Conservation (phyloP, 2,113 vertebrate species). For the Andinoacara biseriatus region DNA sequence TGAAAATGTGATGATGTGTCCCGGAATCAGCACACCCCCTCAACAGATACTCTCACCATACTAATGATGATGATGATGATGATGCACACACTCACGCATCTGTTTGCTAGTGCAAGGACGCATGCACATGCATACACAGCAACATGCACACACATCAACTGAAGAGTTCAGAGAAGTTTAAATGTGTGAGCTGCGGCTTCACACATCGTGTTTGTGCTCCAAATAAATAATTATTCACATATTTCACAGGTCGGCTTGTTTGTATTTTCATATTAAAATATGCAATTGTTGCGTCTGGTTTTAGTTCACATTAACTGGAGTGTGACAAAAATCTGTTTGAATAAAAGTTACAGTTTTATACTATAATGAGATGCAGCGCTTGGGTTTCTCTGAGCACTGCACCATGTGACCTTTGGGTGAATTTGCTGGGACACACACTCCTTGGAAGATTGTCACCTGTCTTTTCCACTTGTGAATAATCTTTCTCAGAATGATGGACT, state of each 20-base stretch:
- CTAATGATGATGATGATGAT: constrained; percentile 40
- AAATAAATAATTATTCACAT: background rate
- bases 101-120: constrained; percentile 7
- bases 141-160: background rate
- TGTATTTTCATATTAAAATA: background rate
- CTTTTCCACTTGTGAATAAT: background rate
- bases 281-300: background rate
- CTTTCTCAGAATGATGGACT: background rate
- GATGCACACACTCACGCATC: constrained; percentile 16
- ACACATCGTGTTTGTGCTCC: background rate
- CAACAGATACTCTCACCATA: constrained; percentile 66
- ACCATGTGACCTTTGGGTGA: background rate
- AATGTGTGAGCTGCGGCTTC: background rate
- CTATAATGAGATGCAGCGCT: too few species aligned
- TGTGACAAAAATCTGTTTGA: background rate
- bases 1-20: constrained; percentile 61
- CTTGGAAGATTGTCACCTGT: background rate
- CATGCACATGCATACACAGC: background rate
- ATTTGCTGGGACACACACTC: accelerated
- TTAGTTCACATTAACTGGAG: background rate
- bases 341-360: too few species aligned
- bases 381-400: too few species aligned
- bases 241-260: background rate
- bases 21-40: constrained; percentile 68
- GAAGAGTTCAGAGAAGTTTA: constrained; percentile 4